Evolutionary conservation across 1,140 invertebrate species (phyloP).

Genomic region (Teleopsis dalmanni): DNA sequence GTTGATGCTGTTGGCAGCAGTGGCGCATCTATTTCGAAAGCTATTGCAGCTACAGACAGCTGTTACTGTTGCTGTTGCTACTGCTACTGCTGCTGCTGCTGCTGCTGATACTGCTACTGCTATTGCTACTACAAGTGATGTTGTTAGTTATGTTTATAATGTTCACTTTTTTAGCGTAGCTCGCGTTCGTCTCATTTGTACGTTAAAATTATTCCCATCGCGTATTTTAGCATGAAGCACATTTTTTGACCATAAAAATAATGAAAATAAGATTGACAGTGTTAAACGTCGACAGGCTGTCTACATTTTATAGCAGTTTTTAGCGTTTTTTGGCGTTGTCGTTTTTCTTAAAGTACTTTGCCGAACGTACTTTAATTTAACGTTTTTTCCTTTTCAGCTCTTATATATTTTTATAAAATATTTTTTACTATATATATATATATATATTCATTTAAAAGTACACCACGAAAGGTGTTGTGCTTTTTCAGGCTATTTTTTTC

Average conservation of each 20-base stretch:
- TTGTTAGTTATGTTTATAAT: not conserved
- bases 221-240: not conserved
- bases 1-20: not conserved
- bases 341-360: too few species aligned
- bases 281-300: conserved; percentile 6
- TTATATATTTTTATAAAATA: too few species aligned
- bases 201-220: not conserved
- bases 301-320: too few species aligned
- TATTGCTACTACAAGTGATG: not conserved
- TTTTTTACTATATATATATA: too few species aligned
- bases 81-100: not conserved
- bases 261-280: conserved; percentile 10
- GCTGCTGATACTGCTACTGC: not conserved
- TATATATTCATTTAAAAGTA: too few species aligned
- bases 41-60: too few species aligned
- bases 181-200: not conserved
- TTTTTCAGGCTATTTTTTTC: too few species aligned
- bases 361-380: too few species aligned
- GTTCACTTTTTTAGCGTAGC: not conserved
- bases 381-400: too few species aligned
- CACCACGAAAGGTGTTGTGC: too few species aligned
- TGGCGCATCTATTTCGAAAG: too few species aligned
- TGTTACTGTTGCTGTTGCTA: not conserved
- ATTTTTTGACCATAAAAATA: conserved; percentile 4
- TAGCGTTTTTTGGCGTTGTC: too few species aligned